A percentile compares a stretch with the other conserved stretches of the same genome.
These are phyloP conservation scores for Iguana delicatissima DNA, from an alignment of 2,797 vertebrate genomes.

Conservation along the genomic window DNA sequence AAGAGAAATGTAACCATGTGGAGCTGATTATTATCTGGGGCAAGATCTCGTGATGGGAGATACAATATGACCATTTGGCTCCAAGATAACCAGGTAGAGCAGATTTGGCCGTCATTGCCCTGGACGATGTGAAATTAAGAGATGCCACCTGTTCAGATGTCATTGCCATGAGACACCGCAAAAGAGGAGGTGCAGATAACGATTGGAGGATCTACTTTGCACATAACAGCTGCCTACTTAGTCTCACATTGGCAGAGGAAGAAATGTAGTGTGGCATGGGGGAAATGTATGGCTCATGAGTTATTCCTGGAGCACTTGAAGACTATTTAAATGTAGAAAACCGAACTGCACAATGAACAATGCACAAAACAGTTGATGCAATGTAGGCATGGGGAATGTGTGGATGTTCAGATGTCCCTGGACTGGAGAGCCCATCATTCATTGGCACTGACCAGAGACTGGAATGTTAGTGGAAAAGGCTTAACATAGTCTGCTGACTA, in stretches of 20 bases:
- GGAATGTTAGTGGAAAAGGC: too few species aligned
- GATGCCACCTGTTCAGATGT: constrained; percentile 12
- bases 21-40: constrained; percentile 2
- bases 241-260: not conserved
- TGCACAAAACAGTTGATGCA: not conserved
- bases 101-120: not conserved
- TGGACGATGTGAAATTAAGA: constrained; percentile 2
- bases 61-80: not conserved
- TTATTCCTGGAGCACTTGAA: not conserved
- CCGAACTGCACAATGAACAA: not conserved
- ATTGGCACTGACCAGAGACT: too few species aligned
- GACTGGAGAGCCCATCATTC: not conserved
- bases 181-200: not conserved
- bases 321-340: not conserved
- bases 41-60: not conserved
- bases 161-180: not conserved
- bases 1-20: not conserved
- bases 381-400: not conserved
- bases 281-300: not conserved
- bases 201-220: not conserved
- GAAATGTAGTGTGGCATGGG: not conserved
- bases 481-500: too few species aligned
- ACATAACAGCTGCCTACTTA: constrained; percentile 10
- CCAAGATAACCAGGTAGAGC: not conserved
- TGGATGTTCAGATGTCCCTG: not conserved